Percentiles rank a stretch among this genome's conserved stretches.
Evolutionary conservation across 2,888 invertebrate genomes (phyloP).

Genomic region (Margaritifera margaritifera): DNA sequence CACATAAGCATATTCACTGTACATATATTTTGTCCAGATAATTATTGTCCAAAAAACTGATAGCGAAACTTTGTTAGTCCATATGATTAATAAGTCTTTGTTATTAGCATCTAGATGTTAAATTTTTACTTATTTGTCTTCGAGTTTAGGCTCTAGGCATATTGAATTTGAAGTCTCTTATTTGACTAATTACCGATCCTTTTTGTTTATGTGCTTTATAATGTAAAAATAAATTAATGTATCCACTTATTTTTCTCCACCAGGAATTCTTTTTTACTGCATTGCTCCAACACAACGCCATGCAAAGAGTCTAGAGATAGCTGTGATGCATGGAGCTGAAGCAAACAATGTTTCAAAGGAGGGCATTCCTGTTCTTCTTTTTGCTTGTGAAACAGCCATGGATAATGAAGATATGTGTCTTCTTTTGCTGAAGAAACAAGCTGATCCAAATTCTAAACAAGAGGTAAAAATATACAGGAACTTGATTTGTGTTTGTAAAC

Average conservation of each 20-base stretch:
- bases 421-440: conserved; percentile 65
- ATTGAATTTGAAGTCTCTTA: not conserved
- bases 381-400: conserved; percentile 69
- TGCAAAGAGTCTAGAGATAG: conserved; percentile 69
- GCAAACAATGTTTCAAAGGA: conserved; percentile 69
- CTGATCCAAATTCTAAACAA: conserved; percentile 68
- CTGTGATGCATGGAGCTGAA: conserved; percentile 68
- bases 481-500: no score
- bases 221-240: not conserved
- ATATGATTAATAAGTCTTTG: no score
- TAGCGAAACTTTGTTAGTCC: no score
- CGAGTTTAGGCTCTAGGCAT: not conserved
- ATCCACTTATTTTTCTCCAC: not conserved
- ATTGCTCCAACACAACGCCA: conserved; percentile 71
- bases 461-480: conserved; percentile 47
- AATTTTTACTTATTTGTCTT: not conserved
- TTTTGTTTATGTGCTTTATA: not conserved
- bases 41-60: no score
- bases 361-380: conserved; percentile 68
- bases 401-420: conserved; percentile 71
- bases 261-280: conserved; percentile 71
- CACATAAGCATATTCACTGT: no score
- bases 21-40: no score
- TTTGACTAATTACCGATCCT: not conserved
- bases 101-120: no score